Conservation (phyloP, 1,140 invertebrate genomes). For the Diabrotica virgifera region DNA sequence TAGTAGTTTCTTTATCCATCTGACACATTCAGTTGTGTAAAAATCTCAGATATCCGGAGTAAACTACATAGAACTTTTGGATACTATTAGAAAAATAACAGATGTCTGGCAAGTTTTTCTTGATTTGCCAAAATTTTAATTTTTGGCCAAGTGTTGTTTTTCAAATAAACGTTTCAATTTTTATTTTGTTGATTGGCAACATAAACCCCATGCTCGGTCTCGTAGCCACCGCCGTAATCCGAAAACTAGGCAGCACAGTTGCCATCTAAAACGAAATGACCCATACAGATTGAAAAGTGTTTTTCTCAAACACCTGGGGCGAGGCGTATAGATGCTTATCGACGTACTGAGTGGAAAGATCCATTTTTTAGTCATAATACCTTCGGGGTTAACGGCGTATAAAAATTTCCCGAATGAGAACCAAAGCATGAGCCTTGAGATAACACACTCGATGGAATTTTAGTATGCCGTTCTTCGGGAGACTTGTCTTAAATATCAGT, state of each 20-base stretch:
- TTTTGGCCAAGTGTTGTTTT: no score
- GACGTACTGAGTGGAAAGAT: neutral
- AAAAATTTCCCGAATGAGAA: neutral
- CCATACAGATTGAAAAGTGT: conserved; percentile 16
- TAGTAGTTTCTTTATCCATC: no score
- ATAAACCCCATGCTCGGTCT: neutral
- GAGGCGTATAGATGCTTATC: neutral
- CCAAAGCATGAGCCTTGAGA: neutral
- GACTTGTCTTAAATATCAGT: no score
- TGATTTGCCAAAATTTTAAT: no score
- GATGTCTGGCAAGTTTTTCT: no score
- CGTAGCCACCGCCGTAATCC: neutral
- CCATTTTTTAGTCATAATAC: neutral
- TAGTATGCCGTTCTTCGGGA: no score
- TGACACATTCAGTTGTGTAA: no score
- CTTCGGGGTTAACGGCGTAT: neutral
- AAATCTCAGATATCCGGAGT: no score
- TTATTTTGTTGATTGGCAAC: no score
- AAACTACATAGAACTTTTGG: no score
- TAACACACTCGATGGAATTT: neutral
- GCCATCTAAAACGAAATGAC: conserved; percentile 12
- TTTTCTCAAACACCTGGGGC: conserved; percentile 10
- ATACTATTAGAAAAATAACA: no score
- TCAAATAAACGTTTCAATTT: no score
- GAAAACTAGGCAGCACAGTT: neutral